Percentiles rank a stretch among this genome's conserved stretches.
These are phyloP conservation scores for Podilymbus podiceps DNA, from an alignment of 2,113 vertebrate species.

Conservation along the genomic window DNA sequence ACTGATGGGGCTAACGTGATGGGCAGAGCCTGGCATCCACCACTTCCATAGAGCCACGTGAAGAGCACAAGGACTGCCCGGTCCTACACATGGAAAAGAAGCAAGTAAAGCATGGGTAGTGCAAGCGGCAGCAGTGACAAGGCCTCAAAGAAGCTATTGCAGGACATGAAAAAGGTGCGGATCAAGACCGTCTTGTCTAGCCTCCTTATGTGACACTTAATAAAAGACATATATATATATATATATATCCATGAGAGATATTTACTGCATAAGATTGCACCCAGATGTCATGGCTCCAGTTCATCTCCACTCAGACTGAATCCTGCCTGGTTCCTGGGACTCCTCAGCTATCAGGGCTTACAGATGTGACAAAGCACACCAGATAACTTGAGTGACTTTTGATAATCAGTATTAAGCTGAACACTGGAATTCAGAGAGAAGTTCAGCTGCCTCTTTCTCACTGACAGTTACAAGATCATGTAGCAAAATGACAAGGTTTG, in stretches of 20 bases:
- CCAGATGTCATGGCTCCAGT: not conserved
- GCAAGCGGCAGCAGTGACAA: not conserved
- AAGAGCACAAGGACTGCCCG: not conserved
- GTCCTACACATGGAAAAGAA: not conserved
- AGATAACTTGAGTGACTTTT: not conserved
- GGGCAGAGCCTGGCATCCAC: not conserved
- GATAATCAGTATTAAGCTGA: not conserved
- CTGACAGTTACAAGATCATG: not conserved
- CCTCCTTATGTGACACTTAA: not conserved
- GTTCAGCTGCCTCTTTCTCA: not conserved
- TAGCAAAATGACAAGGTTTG: not conserved
- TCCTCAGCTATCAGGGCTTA: not conserved
- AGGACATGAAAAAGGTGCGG: not conserved
- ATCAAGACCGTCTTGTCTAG: not conserved
- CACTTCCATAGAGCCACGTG: accelerated
- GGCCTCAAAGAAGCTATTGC: not conserved
- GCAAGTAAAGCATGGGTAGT: not conserved
- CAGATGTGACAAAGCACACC: not conserved
- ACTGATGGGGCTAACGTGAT: accelerated
- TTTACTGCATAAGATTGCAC: not conserved
- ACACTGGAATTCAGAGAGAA: not conserved
- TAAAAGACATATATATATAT: not conserved
- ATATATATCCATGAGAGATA: not conserved
- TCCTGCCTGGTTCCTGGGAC: not conserved
- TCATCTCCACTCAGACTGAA: not conserved